Evolutionary conservation across 2,113 vertebrate genomes (phyloP).

Genomic region (Sylvietta virens): DNA sequence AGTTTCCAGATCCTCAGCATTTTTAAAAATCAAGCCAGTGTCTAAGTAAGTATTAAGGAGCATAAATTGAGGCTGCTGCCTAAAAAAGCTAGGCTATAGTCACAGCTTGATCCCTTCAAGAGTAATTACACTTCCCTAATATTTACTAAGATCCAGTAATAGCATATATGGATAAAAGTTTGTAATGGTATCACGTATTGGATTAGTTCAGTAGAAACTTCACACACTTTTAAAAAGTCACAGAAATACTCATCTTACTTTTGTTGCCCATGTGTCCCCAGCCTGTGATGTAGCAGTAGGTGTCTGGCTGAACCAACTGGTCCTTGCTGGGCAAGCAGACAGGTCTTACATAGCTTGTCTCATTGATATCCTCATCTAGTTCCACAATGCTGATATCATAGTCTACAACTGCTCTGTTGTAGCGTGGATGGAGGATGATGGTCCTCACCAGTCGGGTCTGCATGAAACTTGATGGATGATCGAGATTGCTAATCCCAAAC

Average conservation of each 20-base stretch:
- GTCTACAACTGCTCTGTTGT: constrained; percentile 89
- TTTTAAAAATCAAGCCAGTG: not conserved
- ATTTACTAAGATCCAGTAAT: not conserved
- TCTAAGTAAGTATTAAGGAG: not conserved
- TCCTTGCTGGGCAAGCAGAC: constrained; percentile 81
- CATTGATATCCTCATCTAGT: constrained; percentile 76
- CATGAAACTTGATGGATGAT: constrained; percentile 82
- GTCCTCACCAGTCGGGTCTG: constrained; percentile 83
- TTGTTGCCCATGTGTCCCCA: constrained; percentile 96
- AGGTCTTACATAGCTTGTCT: constrained; percentile 85
- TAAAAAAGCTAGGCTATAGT: not conserved
- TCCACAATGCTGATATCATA: constrained; percentile 95
- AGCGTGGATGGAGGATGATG: constrained; percentile 91
- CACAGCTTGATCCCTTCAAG: not conserved
- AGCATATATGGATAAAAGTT: not conserved
- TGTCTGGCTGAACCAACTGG: constrained; percentile 78
- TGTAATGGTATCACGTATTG: not conserved
- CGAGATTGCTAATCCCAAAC: constrained; percentile 90
- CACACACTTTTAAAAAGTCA: not conserved
- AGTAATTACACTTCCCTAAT: not conserved
- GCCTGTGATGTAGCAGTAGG: constrained; percentile 96
- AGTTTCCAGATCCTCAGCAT: not conserved
- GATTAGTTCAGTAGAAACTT: not conserved
- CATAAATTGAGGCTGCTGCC: not conserved
- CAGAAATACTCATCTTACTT: constrained; percentile 75